Conservation (phyloP, 2,797 vertebrate species). For the Phrynocephalus guinanensis region DNA sequence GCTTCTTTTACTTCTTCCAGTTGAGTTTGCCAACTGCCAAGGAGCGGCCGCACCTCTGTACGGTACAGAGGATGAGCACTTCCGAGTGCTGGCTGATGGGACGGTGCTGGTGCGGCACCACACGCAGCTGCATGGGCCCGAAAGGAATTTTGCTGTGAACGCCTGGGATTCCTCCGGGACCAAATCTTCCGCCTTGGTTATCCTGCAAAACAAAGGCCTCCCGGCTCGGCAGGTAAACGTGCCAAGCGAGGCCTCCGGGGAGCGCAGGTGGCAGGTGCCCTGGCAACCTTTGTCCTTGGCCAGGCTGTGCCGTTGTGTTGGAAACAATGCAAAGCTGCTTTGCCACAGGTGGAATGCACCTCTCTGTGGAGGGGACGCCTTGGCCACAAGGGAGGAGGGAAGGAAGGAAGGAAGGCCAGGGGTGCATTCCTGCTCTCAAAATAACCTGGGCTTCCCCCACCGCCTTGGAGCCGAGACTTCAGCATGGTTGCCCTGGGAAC, state of each 20-base stretch:
- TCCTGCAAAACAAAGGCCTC: not conserved
- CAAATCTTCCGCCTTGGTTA: not conserved
- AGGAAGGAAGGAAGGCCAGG: too few relatives aligned
- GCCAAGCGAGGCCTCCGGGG: not conserved
- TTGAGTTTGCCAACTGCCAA: conserved; percentile 31
- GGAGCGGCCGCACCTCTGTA: not conserved
- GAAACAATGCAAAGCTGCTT: not conserved
- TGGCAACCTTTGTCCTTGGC: conserved; percentile 12
- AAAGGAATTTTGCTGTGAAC: not conserved
- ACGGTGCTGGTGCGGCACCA: conserved; percentile 30
- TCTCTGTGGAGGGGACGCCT: not conserved
- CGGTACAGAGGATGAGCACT: not conserved
- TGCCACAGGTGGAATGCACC: not conserved
- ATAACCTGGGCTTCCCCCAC: not conserved
- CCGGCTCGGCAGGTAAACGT: not conserved
- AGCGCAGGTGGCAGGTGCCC: not conserved
- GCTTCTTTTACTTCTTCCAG: conserved; percentile 40
- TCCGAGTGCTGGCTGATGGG: not conserved
- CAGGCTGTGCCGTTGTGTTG: not conserved
- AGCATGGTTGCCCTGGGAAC: too few relatives aligned
- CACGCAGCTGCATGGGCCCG: not conserved
- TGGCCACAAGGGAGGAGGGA: too few relatives aligned
- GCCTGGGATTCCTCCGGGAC: conserved; percentile 2
- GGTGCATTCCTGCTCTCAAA: not conserved
- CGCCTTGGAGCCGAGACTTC: not conserved